Evolutionary conservation across 64 coral and sea anemone genomes (phyloP).

Genomic region (Dendronephthya gigantea): DNA sequence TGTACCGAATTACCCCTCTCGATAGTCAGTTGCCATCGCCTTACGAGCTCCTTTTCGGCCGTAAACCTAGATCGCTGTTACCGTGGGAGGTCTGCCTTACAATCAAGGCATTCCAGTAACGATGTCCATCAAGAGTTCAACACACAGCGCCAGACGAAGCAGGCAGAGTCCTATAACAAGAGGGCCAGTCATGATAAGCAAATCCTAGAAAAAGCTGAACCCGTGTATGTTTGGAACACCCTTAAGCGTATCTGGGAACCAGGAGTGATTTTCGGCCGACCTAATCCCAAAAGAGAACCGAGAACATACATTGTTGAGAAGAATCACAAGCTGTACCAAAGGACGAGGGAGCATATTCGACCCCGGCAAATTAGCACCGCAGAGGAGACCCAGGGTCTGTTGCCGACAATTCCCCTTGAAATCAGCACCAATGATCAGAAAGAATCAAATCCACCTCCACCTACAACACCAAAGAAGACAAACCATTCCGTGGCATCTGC

Average conservation of each 20-base stretch:
- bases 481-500: too few relatives aligned
- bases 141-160: slow-evolving; percentile 28
- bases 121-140: slow-evolving; percentile 31
- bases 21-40: slow-evolving; percentile 51
- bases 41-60: slow-evolving; percentile 45
- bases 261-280: too few relatives aligned
- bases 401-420: too few relatives aligned
- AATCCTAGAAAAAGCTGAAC: slow-evolving; percentile 11
- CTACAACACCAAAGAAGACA: too few relatives aligned
- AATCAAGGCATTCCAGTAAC: slow-evolving; percentile 26
- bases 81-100: slow-evolving; percentile 7
- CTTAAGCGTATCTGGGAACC: slow-evolving; percentile 38
- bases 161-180: slow-evolving; percentile 38
- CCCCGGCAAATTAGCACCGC: too few relatives aligned
- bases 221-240: slow-evolving; percentile 36
- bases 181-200: slow-evolving; percentile 11
- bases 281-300: too few relatives aligned
- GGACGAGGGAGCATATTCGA: too few relatives aligned
- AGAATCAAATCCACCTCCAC: too few relatives aligned
- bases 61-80: slow-evolving; percentile 32
- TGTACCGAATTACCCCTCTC: slow-evolving; percentile 43
- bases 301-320: too few relatives aligned
- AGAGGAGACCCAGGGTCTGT: too few relatives aligned
- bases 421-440: too few relatives aligned
- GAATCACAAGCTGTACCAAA: too few relatives aligned